Percentiles rank a stretch among this genome's conserved stretches.
These are phyloP conservation scores for Stichopus horrens DNA, from an alignment of 53 echinoderm and acorn worm species.

Conservation along the genomic window DNA sequence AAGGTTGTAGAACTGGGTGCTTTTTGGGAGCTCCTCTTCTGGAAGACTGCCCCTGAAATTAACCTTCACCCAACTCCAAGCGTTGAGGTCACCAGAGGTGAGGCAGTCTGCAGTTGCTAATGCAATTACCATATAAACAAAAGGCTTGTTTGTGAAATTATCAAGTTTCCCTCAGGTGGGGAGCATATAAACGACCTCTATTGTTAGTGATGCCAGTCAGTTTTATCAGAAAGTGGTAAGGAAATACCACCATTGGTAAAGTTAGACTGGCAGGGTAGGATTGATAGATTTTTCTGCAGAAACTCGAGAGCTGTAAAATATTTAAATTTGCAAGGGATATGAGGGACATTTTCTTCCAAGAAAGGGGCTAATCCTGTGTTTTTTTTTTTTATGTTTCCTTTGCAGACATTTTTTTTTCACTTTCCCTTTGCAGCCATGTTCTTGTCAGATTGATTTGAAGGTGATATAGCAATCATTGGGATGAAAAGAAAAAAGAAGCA, in stretches of 20 bases:
- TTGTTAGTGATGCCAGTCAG: background rate
- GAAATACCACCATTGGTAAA: background rate
- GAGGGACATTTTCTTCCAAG: too few species aligned
- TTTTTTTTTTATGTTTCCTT: too few species aligned
- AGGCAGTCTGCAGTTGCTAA: constrained; percentile 11
- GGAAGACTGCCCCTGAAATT: constrained; percentile 12
- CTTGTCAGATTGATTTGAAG: too few species aligned
- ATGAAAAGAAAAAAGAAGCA: too few species aligned
- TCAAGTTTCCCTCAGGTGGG: background rate
- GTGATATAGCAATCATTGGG: too few species aligned
- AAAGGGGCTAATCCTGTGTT: too few species aligned
- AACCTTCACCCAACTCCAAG: constrained; percentile 19
- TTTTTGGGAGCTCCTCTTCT: background rate
- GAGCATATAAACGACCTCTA: background rate
- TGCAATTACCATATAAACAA: constrained; percentile 10
- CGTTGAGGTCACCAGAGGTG: constrained; percentile 4
- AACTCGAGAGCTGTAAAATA: too few species aligned
- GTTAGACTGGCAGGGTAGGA: too few species aligned
- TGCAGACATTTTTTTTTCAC: too few species aligned
- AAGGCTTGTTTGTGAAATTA: constrained; percentile 5
- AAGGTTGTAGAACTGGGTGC: constrained; percentile 11
- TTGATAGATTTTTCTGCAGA: too few species aligned
- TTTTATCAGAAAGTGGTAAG: background rate
- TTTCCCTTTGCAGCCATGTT: too few species aligned
- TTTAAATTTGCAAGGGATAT: too few species aligned